Evolutionary conservation across 2,888 invertebrate genomes (phyloP).

Genomic region (Luperina nickerlii): DNA sequence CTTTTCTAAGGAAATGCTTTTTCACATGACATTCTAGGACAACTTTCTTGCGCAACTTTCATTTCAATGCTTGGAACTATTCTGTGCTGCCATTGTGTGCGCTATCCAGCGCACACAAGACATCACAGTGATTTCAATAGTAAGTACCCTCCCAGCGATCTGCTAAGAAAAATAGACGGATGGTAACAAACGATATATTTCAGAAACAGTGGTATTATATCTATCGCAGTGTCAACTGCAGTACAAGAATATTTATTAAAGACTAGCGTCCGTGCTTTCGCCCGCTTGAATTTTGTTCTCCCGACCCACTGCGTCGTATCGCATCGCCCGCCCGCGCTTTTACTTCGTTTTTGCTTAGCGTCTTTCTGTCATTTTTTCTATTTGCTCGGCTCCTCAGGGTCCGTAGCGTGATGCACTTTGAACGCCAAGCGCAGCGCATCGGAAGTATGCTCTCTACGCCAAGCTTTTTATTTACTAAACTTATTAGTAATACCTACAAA

Average conservation of each 20-base stretch:
- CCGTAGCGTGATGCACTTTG: neutral
- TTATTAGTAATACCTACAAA: too few species aligned
- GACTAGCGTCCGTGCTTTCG: neutral
- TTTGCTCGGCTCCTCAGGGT: neutral
- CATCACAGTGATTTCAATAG: slow-evolving; percentile 56
- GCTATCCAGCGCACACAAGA: too few species aligned
- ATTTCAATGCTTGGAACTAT: slow-evolving; percentile 55
- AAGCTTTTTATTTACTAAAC: too few species aligned
- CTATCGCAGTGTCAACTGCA: neutral
- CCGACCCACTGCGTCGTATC: too few species aligned
- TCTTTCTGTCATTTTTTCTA: neutral
- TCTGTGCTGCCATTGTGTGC: slow-evolving; percentile 50
- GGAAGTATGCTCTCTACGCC: too few species aligned
- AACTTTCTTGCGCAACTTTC: slow-evolving; percentile 53
- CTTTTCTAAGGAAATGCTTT: slow-evolving; percentile 50
- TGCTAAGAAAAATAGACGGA: slow-evolving; percentile 33
- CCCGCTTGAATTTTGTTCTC: neutral
- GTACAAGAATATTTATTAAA: slow-evolving; percentile 2
- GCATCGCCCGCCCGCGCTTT: too few species aligned
- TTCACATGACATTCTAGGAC: slow-evolving; percentile 47
- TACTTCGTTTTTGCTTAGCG: too few species aligned
- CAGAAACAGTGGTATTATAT: slow-evolving; percentile 25
- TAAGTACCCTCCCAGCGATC: slow-evolving; percentile 51
- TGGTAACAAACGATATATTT: slow-evolving; percentile 13
- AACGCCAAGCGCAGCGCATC: too few species aligned